Evolutionary conservation across 2,113 vertebrate species (phyloP).

Genomic region (Gadus macrocephalus): DNA sequence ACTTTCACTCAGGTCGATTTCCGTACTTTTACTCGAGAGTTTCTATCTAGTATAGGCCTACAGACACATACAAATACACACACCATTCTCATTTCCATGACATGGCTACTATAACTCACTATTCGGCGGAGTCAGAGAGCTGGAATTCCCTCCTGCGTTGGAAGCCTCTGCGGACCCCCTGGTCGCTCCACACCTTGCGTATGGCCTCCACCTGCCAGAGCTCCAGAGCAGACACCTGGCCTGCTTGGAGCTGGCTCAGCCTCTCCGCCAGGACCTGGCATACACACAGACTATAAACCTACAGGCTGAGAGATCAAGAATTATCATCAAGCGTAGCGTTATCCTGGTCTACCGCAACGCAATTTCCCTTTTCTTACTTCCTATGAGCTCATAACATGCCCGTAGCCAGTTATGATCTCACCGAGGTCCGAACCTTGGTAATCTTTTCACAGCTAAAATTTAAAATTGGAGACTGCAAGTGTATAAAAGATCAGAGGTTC

Average conservation of each 20-base stretch:
- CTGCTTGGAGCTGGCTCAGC: slow-evolving; percentile 66
- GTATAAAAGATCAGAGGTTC: too few relatives aligned
- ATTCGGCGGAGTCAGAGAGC: slow-evolving; percentile 80
- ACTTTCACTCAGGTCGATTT: too few relatives aligned
- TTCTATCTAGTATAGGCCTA: too few relatives aligned
- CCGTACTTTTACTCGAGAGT: too few relatives aligned
- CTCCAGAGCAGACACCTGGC: slow-evolving; percentile 59
- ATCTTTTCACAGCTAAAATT: too few relatives aligned
- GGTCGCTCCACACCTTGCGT: slow-evolving; percentile 77
- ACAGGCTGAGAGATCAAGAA: background rate
- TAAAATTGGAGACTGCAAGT: too few relatives aligned
- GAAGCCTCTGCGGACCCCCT: slow-evolving; percentile 77
- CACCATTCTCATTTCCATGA: too few relatives aligned
- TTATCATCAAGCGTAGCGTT: background rate
- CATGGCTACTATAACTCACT: slow-evolving; percentile 61
- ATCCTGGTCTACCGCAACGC: background rate
- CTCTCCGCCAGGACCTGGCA: slow-evolving; percentile 68
- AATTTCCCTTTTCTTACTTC: background rate
- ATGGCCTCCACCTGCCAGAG: slow-evolving; percentile 73
- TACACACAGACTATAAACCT: slow-evolving; percentile 24
- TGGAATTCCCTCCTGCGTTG: slow-evolving; percentile 77
- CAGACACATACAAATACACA: too few relatives aligned
- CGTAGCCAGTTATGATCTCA: too few relatives aligned
- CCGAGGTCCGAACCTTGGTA: too few relatives aligned
- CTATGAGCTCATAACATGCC: too few relatives aligned